Evolutionary conservation across 1,140 invertebrate genomes (phyloP).

Genomic region (Drosophila simulans): DNA sequence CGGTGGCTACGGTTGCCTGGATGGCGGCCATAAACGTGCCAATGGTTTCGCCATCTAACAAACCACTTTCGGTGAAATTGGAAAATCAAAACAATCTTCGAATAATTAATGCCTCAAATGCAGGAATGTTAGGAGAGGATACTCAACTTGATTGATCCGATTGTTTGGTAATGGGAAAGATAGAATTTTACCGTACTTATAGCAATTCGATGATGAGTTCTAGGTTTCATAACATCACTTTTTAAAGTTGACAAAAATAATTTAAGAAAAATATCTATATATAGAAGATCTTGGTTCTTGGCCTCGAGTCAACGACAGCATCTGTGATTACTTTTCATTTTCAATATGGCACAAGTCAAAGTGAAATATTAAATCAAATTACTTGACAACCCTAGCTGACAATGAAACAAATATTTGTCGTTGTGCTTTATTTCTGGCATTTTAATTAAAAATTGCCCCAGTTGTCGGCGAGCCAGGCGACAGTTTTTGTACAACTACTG

Average conservation of each 20-base stretch:
- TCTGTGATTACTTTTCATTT: conserved; percentile 39
- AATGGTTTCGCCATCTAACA: conserved; percentile 11
- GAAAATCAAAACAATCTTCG: conserved; percentile 21
- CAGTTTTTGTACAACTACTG: conserved; percentile 10
- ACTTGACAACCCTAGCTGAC: conserved; percentile 50
- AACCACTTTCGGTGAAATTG: conserved; percentile 16
- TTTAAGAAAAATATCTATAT: conserved; percentile 6
- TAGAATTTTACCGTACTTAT: not conserved
- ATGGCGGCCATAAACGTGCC: conserved; percentile 31
- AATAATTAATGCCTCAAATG: conserved; percentile 9
- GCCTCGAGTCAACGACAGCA: conserved; percentile 28
- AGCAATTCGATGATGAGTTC: not conserved
- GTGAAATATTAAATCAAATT: conserved; percentile 52
- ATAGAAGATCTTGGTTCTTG: conserved; percentile 35
- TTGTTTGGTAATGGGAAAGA: not conserved
- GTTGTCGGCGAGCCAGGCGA: conserved; percentile 45
- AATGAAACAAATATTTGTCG: conserved; percentile 55
- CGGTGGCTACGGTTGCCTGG: conserved; percentile 26
- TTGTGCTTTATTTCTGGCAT: conserved; percentile 53
- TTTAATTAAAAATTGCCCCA: conserved; percentile 66
- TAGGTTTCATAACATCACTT: not conserved
- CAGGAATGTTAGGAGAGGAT: not conserved
- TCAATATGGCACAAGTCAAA: conserved; percentile 35
- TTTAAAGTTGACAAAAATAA: conserved; percentile 3
- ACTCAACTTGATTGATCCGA: too few species aligned